Percentiles rank a stretch among this genome's conserved stretches.
Conservation (phyloP, 1,140 invertebrate species). For the Galleria mellonella region DNA sequence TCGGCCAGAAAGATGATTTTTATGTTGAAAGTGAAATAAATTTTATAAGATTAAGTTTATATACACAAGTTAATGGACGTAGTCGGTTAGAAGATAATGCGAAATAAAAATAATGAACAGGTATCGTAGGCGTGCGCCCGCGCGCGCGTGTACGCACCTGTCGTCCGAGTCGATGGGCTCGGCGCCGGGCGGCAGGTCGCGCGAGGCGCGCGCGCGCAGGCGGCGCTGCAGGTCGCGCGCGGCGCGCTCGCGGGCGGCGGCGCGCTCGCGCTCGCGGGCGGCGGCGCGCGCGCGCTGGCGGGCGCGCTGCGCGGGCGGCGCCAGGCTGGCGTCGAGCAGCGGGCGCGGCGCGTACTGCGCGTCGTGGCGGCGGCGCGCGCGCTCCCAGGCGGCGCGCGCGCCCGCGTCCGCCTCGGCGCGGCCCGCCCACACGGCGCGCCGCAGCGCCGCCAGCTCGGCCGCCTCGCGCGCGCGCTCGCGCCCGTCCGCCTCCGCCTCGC, state of each 20-base stretch:
- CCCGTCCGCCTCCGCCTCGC: slow-evolving; percentile 93
- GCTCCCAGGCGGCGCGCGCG: slow-evolving; percentile 15
- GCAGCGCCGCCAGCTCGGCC: slow-evolving; percentile 93
- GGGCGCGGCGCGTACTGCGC: slow-evolving; percentile 89
- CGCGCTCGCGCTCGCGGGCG: slow-evolving; percentile 69
- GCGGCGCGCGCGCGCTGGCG: slow-evolving; percentile 73
- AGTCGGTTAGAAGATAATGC: too few species aligned
- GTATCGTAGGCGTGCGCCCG: too few species aligned
- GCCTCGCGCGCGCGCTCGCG: slow-evolving; percentile 92
- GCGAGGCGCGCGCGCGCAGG: slow-evolving; percentile 66
- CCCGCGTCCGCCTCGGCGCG: slow-evolving; percentile 74
- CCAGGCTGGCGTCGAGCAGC: slow-evolving; percentile 80
- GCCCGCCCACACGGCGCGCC: slow-evolving; percentile 87
- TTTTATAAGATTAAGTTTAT: too few species aligned
- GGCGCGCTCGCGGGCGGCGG: slow-evolving; percentile 39
- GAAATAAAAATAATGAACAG: too few species aligned
- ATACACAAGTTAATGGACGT: too few species aligned
- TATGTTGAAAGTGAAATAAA: too few species aligned
- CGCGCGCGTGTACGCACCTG: slow-evolving; percentile 38
- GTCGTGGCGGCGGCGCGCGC: slow-evolving; percentile 83
- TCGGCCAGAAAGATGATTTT: too few species aligned
- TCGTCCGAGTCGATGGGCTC: slow-evolving; percentile 81
- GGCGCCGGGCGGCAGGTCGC: slow-evolving; percentile 78
- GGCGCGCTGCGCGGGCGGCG: slow-evolving; percentile 72
- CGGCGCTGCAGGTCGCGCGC: slow-evolving; percentile 56